Conservation (phyloP, 2,888 invertebrate species). For the Nephrocerus scutellatus region DNA sequence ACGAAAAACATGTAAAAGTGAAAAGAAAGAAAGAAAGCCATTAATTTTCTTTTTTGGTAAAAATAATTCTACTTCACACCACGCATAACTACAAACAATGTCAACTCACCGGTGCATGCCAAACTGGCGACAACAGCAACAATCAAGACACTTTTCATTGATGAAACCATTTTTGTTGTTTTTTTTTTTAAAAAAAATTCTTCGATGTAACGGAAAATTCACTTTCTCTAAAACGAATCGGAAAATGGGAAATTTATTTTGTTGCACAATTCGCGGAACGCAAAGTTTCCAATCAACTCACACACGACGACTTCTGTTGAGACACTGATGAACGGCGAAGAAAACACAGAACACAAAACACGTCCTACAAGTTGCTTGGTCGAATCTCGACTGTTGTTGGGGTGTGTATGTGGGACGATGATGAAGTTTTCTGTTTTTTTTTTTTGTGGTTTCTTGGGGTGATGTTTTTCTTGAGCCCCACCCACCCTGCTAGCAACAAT, state of each 20-base stretch:
- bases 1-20: conserved; percentile 8
- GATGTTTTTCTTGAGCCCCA: too few species aligned
- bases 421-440: too few species aligned
- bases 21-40: not conserved
- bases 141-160: conserved; percentile 31
- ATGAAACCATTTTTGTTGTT: conserved; percentile 37
- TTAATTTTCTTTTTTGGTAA: not conserved
- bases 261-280: too few species aligned
- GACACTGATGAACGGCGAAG: too few species aligned
- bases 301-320: too few species aligned
- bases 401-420: too few species aligned
- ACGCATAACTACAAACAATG: not conserved
- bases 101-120: conserved; percentile 34
- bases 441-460: too few species aligned
- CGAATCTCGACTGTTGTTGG: conserved; percentile 22
- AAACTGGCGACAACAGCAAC: conserved; percentile 33
- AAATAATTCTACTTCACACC: not conserved
- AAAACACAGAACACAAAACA: too few species aligned
- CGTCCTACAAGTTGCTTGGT: conserved; percentile 20
- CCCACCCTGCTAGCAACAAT: too few species aligned
- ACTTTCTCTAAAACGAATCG: conserved; percentile 5
- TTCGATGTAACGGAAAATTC: conserved; percentile 1
- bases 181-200: not conserved
- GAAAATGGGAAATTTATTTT: conserved; percentile 1
- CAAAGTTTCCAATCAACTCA: too few species aligned